Conservation (phyloP, 2,797 vertebrate species). For the Mormyrus proboscirostris region DNA sequence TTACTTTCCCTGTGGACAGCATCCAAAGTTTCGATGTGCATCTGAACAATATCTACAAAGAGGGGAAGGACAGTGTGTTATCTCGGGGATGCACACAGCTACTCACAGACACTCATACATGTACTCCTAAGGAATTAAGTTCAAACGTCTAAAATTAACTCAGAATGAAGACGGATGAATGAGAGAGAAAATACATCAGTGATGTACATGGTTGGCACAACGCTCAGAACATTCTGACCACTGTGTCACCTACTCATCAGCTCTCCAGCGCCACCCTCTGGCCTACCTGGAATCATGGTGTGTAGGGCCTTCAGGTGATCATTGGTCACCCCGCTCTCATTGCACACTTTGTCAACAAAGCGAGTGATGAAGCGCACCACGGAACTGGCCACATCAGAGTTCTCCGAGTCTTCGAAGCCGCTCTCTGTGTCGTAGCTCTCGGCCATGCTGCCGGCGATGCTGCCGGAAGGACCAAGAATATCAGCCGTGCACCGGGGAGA, state of each 20-base stretch:
- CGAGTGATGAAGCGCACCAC: conserved; percentile 96
- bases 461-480: conserved; percentile 31
- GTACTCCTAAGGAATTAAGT: not conserved
- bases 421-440: conserved; percentile 97
- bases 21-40: conserved; percentile 97
- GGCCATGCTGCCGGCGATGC: conserved; percentile 91
- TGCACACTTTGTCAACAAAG: conserved; percentile 98
- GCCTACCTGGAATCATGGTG: conserved; percentile 87
- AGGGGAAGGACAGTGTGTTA: not conserved
- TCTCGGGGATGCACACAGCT: not conserved
- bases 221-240: not conserved
- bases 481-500: not conserved
- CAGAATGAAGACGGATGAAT: not conserved
- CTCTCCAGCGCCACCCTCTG: not conserved
- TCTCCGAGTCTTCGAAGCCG: conserved; percentile 93
- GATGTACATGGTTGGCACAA: not conserved
- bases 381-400: conserved; percentile 85
- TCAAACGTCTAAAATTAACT: not conserved
- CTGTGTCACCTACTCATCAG: not conserved
- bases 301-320: conserved; percentile 95
- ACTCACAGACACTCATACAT: not conserved
- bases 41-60: conserved; percentile 86
- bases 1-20: conserved; percentile 93
- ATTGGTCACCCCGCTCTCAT: conserved; percentile 92
- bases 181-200: not conserved